A percentile compares a stretch with the other conserved stretches of the same genome.
phyloP scores from a whole-genome alignment of 2,113 vertebrate genomes.

The Charadrius vociferus region DNA sequence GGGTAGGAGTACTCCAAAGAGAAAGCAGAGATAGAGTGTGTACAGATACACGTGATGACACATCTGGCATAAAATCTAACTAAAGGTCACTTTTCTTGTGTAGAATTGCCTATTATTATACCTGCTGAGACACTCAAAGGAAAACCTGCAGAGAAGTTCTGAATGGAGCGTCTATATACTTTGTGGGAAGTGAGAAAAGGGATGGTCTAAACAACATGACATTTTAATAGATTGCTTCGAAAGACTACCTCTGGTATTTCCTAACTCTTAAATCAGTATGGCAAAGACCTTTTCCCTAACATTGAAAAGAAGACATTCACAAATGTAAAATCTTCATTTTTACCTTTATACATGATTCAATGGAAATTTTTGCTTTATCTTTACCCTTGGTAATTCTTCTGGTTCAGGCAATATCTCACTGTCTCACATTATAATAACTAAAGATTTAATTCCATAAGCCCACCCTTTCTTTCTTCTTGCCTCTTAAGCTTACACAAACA shows the following conservation, averaged over 20 bases:
- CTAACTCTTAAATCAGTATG: neutral
- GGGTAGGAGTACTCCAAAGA: neutral
- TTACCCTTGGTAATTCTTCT: neutral
- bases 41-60: neutral
- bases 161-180: neutral
- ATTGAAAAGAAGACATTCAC: neutral
- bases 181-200: neutral
- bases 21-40: neutral
- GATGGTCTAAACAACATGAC: neutral
- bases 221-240: neutral
- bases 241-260: neutral
- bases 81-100: neutral
- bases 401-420: neutral
- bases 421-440: neutral
- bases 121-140: neutral
- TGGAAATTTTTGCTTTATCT: neutral
- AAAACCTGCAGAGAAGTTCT: neutral
- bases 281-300: neutral
- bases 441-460: neutral
- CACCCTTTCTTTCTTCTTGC: neutral
- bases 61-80: neutral
- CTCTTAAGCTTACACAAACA: neutral
- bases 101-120: neutral
- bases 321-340: neutral
- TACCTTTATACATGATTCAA: neutral